A percentile compares a stretch with the other conserved stretches of the same genome.
Evolutionary conservation across 2,797 vertebrate genomes (phyloP).

Genomic region (Delichon dasypus): DNA sequence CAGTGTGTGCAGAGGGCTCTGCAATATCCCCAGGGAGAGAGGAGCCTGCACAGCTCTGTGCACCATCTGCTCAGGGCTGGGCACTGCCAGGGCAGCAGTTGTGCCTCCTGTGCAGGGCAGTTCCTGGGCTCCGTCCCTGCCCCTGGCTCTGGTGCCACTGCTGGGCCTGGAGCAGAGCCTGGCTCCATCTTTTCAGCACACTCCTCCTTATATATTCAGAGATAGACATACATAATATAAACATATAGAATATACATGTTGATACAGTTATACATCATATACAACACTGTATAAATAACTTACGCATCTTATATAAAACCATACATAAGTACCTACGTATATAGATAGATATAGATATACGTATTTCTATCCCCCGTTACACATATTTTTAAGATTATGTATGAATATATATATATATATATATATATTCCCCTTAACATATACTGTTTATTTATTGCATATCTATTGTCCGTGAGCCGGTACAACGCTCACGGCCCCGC

Average conservation of each 20-base stretch:
- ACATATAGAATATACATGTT: not conserved
- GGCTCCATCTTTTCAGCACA: not conserved
- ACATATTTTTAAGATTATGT: not conserved
- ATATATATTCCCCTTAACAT: too few relatives aligned
- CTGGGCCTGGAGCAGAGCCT: not conserved
- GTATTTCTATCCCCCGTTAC: not conserved
- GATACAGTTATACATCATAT: not conserved
- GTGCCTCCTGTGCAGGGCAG: not conserved
- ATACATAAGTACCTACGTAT: not conserved
- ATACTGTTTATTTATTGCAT: too few relatives aligned
- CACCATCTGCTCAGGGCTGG: too few relatives aligned
- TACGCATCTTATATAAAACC: not conserved
- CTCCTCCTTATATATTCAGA: rapidly evolving
- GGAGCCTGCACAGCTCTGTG: too few relatives aligned
- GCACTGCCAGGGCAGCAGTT: not conserved
- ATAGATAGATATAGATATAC: not conserved
- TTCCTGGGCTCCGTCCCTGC: not conserved
- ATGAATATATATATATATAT: not conserved
- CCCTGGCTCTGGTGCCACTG: not conserved
- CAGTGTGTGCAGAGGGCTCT: not conserved
- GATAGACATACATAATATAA: rapidly evolving
- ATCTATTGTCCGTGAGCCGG: not conserved
- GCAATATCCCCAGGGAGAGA: not conserved
- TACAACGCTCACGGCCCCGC: not conserved
- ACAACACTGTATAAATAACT: not conserved